Percentiles rank a stretch among this genome's conserved stretches.
Conservation (phyloP, 2,113 vertebrate species). For the Archocentrus centrarchus region DNA sequence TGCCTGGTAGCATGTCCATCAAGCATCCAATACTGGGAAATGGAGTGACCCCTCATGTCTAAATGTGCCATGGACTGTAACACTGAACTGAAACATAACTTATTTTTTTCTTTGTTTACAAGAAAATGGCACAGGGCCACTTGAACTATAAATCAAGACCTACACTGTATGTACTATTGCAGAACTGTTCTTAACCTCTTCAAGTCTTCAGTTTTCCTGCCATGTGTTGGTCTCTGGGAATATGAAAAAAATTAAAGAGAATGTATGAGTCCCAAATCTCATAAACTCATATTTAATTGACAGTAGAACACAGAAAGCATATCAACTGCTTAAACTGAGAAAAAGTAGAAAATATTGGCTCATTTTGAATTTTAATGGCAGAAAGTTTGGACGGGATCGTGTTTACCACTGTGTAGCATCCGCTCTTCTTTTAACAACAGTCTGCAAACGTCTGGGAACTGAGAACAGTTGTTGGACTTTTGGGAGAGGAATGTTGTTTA, state of each 20-base stretch:
- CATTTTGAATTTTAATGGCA: too few relatives aligned
- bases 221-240: neutral
- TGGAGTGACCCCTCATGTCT: neutral
- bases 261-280: neutral
- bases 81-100: neutral
- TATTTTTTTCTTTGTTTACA: neutral
- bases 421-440: too few relatives aligned
- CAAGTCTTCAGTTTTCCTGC: neutral
- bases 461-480: too few relatives aligned
- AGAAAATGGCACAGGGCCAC: neutral
- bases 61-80: neutral
- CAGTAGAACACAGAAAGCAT: neutral
- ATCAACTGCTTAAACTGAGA: too few relatives aligned
- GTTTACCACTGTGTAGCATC: too few relatives aligned
- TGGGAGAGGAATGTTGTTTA: neutral
- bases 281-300: neutral
- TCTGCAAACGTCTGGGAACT: too few relatives aligned
- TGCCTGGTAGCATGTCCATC: neutral
- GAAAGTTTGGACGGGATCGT: too few relatives aligned
- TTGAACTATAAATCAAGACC: constrained; percentile 5
- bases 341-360: too few relatives aligned
- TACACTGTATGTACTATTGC: neutral
- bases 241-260: neutral
- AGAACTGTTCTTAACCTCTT: neutral
- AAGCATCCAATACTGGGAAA: neutral